Conservation (phyloP, 1,140 invertebrate species). For the Proctacanthus coquilletti region DNA sequence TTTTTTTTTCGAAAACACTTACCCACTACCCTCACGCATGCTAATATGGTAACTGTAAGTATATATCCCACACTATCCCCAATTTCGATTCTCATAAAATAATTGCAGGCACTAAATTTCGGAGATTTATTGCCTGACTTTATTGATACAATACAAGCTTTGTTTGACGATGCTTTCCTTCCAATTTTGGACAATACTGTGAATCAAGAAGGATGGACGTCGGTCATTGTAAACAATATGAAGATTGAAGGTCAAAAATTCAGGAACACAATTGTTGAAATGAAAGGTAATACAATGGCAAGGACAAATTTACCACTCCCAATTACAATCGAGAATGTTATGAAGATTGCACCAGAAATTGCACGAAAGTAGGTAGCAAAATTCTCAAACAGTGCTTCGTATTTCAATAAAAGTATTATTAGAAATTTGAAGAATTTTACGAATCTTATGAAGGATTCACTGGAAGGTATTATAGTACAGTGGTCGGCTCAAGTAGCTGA, state of each 20-base stretch:
- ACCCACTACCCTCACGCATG: conserved; percentile 34
- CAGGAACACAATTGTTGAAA: conserved; percentile 51
- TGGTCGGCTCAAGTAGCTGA: conserved; percentile 57
- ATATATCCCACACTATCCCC: too few relatives aligned
- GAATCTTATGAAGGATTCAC: conserved; percentile 43
- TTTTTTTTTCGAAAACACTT: conserved; percentile 47
- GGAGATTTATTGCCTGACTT: conserved; percentile 38
- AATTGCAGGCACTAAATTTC: conserved; percentile 15
- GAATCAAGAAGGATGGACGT: conserved; percentile 54
- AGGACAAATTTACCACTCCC: conserved; percentile 50
- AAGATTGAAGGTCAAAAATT: conserved; percentile 51
- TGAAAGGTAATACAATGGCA: conserved; percentile 32
- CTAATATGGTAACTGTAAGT: conserved; percentile 41
- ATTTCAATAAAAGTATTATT: neutral
- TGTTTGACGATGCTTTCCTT: conserved; percentile 58
- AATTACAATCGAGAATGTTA: conserved; percentile 47
- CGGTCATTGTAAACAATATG: conserved; percentile 52
- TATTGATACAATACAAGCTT: conserved; percentile 55
- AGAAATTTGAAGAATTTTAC: conserved; percentile 29
- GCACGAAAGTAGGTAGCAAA: conserved; percentile 30
- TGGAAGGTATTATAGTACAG: conserved; percentile 58
- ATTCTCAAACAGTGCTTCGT: neutral
- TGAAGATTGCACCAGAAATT: conserved; percentile 35
- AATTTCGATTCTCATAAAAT: too few relatives aligned
- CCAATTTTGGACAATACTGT: conserved; percentile 45